Conservation (phyloP, 2,797 vertebrate species). For the Phalloptychus januarius region DNA sequence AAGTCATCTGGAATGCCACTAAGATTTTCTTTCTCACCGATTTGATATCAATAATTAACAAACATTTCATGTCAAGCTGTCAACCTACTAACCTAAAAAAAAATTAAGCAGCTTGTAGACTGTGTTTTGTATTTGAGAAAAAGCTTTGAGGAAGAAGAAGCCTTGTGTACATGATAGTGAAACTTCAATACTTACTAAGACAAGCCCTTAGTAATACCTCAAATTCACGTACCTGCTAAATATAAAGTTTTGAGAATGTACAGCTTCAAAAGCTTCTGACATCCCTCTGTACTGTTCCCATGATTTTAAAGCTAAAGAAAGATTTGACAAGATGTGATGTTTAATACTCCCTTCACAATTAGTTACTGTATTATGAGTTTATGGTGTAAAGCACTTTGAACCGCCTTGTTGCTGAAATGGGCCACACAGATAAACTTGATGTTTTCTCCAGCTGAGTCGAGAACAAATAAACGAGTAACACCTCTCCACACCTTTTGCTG, state of each 20-base stretch:
- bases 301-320: background rate
- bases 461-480: background rate
- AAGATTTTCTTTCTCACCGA: slow-evolving; percentile 41
- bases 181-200: background rate
- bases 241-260: background rate
- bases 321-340: too few species aligned
- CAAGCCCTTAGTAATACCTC: background rate
- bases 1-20: slow-evolving; percentile 44
- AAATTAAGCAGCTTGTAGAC: background rate
- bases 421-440: too few species aligned
- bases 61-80: background rate
- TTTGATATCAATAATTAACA: slow-evolving; percentile 41
- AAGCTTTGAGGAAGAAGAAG: background rate
- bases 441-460: background rate
- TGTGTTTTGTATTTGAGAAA: background rate
- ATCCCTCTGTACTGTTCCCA: background rate
- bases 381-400: too few species aligned
- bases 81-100: background rate
- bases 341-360: too few species aligned
- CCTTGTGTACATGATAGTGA: background rate
- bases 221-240: background rate
- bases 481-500: background rate
- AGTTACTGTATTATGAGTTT: too few species aligned
- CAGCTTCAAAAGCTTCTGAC: background rate
- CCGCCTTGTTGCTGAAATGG: too few species aligned